Conservation (phyloP, 2,888 invertebrate species). For the Rhodophaea formosa region DNA sequence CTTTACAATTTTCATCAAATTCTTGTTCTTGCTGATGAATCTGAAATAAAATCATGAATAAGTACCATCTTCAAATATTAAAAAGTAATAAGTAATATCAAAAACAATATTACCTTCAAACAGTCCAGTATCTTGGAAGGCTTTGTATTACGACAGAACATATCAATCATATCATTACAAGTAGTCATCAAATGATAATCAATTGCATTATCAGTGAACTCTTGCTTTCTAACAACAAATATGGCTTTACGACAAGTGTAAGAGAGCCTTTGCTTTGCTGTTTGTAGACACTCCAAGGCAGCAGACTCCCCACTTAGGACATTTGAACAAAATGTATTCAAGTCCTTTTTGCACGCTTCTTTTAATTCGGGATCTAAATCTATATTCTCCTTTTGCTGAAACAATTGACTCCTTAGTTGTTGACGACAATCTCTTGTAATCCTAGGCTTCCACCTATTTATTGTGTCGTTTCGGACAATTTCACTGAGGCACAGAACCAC, state of each 20-base stretch:
- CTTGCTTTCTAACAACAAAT: constrained; percentile 92
- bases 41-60: constrained; percentile 43
- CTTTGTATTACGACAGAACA: constrained; percentile 89
- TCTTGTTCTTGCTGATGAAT: constrained; percentile 87
- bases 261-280: constrained; percentile 83
- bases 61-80: not conserved
- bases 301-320: constrained; percentile 85
- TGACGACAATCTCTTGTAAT: constrained; percentile 94
- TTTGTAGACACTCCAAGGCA: constrained; percentile 90
- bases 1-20: constrained; percentile 91
- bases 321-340: constrained; percentile 86
- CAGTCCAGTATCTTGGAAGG: constrained; percentile 87
- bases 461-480: constrained; percentile 93
- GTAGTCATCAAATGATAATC: constrained; percentile 92
- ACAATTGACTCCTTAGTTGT: constrained; percentile 93
- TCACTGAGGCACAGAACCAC: constrained; percentile 93
- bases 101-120: constrained; percentile 81
- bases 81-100: not conserved
- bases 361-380: constrained; percentile 92
- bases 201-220: constrained; percentile 91
- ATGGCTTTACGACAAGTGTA: constrained; percentile 88
- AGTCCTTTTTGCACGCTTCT: constrained; percentile 90
- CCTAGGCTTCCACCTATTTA: constrained; percentile 87
- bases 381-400: constrained; percentile 95
- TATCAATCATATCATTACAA: constrained; percentile 92